Evolutionary conservation across 2,113 vertebrate genomes (phyloP).

Genomic region (Heterotilapia buettikoferi): DNA sequence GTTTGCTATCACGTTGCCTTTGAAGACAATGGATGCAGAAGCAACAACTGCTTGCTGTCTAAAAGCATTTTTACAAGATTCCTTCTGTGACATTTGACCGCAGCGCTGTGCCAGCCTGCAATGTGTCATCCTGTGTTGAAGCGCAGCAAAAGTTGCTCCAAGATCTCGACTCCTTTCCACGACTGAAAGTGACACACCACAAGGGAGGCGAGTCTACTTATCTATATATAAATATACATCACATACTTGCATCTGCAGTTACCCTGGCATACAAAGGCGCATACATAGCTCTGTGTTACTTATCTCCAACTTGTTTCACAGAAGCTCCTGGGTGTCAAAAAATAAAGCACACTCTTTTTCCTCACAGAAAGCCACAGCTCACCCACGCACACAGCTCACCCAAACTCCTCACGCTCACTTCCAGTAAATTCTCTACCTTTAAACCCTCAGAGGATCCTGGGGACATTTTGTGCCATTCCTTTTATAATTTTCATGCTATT

Average conservation of each 20-base stretch:
- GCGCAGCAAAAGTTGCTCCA: not conserved
- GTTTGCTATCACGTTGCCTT: not conserved
- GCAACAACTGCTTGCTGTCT: not conserved
- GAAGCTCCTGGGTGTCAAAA: not conserved
- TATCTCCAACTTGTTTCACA: not conserved
- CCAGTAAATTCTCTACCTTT: not conserved
- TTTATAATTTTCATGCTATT: not conserved
- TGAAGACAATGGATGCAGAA: not conserved
- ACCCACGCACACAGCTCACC: constrained; percentile 8
- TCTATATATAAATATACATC: not conserved
- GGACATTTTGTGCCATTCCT: not conserved
- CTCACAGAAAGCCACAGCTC: not conserved
- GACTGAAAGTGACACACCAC: not conserved
- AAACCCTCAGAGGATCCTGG: not conserved
- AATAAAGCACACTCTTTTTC: not conserved
- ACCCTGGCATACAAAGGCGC: not conserved
- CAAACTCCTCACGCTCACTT: not conserved
- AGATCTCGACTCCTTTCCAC: not conserved
- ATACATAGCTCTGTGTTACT: not conserved
- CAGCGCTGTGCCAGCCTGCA: not conserved
- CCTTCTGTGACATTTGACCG: not conserved
- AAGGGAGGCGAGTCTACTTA: not conserved
- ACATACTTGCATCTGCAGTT: not conserved
- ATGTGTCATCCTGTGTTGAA: not conserved
- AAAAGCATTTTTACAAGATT: not conserved